Base-by-base conservation (phyloP, 2,888 invertebrate species). In the Meliscaeva auricollis region DNA sequence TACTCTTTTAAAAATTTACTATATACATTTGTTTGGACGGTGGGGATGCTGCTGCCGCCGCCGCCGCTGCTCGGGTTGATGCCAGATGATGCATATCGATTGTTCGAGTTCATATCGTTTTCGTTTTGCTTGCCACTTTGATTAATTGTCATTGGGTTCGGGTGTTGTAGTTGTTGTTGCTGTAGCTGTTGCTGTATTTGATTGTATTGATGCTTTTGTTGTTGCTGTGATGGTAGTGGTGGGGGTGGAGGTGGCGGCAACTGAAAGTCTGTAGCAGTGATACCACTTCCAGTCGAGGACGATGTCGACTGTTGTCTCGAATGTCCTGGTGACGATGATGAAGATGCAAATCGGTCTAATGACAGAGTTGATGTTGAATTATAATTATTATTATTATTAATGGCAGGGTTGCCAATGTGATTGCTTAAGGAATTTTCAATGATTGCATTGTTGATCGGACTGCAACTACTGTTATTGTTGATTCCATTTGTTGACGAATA, bases 81-180 rank as follows among this genome's bases (percentile, higher is more conserved):
- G 79, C 62, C 54, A 69, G 77, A 73, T 52, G 79, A 73, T 48
- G 79, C 88, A 87, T 89, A 89, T 88, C 91, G 90, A 87, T 91
- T 91, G 87, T 91, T 91, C 79, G 89, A 89, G 88, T 91, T 92
- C 90, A 90, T 90, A 88, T 91, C 91, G 88, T 91, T 91, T 88
- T 91, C 91, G 88, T 91, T 91, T 87, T 90, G 90, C 74, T 87
- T 88, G 73, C 87, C 88, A 88, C 88, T 88, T 87, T 88, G 87
- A 80, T 87, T 85, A 74, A 85, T 85, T 76, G 85, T 87, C 80
- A 85, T 85, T 80, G 87, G 82, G 87, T 87, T 85, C 74, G 75
- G 82, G 81, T 89, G 88, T 76, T 77, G 87, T 75, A 81, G 87
- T 72, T 77, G 87, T 30, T 69, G 81, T 48, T 80, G 87, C 30